A percentile compares a stretch with the other conserved stretches of the same genome.
Evolutionary conservation across 64 coral and sea anemone genomes (phyloP).

Genomic region (Pachyseris speciosa): DNA sequence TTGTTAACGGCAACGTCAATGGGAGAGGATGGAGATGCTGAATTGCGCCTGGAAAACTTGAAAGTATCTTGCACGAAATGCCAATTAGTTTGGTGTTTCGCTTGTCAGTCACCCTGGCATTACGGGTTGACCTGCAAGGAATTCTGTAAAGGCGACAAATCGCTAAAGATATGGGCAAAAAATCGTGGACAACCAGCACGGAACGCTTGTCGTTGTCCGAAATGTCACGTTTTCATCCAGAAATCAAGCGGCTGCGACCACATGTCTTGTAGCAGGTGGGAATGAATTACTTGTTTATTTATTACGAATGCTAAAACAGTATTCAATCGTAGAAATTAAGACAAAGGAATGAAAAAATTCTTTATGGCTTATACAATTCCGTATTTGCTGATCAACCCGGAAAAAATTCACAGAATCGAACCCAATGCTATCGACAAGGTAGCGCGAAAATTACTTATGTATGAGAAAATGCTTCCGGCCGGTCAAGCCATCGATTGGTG

Average conservation of each 20-base stretch:
- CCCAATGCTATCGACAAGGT: too few relatives aligned
- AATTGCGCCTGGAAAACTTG: conserved; percentile 1
- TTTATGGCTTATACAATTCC: too few relatives aligned
- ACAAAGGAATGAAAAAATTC: too few relatives aligned
- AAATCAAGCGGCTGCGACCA: conserved; percentile 90
- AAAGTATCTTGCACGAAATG: conserved; percentile 87
- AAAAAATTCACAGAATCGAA: too few relatives aligned
- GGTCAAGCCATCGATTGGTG: too few relatives aligned
- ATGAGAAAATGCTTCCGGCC: too few relatives aligned
- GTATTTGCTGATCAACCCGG: too few relatives aligned
- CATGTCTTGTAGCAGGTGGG: conserved; percentile 86
- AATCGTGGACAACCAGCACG: conserved; percentile 70
- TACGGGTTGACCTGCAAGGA: conserved; percentile 91
- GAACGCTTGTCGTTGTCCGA: conserved; percentile 85
- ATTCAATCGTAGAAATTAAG: too few relatives aligned
- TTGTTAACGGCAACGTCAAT: background rate
- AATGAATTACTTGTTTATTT: too few relatives aligned
- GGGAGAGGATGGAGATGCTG: conserved; percentile 36
- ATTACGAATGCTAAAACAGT: too few relatives aligned
- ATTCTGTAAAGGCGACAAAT: conserved; percentile 89
- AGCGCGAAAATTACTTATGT: too few relatives aligned
- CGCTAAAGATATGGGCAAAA: conserved; percentile 94
- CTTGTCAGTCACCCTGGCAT: conserved; percentile 93
- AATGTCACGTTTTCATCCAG: conserved; percentile 89
- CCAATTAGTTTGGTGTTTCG: conserved; percentile 87